These are phyloP conservation scores for Acronicta alni DNA, from an alignment of 2,888 invertebrate species.

Conservation along the genomic window DNA sequence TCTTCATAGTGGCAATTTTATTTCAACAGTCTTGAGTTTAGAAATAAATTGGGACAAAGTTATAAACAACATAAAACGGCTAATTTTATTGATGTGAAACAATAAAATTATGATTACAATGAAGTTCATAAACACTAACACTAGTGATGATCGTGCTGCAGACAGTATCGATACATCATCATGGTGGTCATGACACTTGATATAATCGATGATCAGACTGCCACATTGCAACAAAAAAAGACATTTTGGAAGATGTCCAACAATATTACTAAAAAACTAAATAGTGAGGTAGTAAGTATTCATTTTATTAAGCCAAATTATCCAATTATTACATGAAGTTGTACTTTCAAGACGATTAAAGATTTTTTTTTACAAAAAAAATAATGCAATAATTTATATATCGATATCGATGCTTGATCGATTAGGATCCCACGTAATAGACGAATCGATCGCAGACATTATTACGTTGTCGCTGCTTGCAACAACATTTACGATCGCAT, in stretches of 20 bases:
- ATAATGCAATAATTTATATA: neutral
- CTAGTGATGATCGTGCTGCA: slow-evolving; percentile 13
- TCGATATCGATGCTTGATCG: slow-evolving; percentile 39
- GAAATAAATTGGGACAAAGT: slow-evolving; percentile 49
- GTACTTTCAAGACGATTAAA: too few species aligned
- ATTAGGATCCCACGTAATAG: slow-evolving; percentile 16
- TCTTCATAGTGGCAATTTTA: neutral
- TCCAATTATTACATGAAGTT: too few species aligned
- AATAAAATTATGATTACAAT: slow-evolving; percentile 57
- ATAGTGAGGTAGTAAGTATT: too few species aligned
- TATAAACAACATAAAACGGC: slow-evolving; percentile 44
- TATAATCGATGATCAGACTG: too few species aligned
- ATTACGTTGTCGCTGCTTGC: slow-evolving; percentile 49
- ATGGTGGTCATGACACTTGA: neutral
- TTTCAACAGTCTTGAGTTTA: slow-evolving; percentile 20
- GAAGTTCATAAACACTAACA: slow-evolving; percentile 41
- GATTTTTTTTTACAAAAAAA: too few species aligned
- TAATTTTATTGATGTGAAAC: slow-evolving; percentile 50
- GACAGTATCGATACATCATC: slow-evolving; percentile 38
- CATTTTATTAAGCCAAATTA: too few species aligned
- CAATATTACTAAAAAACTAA: too few species aligned
- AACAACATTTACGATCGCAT: slow-evolving; percentile 54
- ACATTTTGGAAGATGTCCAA: too few species aligned
- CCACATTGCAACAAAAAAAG: too few species aligned
- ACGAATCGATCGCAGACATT: slow-evolving; percentile 50